Evolutionary conservation across 2,888 invertebrate genomes (phyloP), one percentile per base, ranked within the genome.

Genomic region (Drosophila ezoana): DNA sequence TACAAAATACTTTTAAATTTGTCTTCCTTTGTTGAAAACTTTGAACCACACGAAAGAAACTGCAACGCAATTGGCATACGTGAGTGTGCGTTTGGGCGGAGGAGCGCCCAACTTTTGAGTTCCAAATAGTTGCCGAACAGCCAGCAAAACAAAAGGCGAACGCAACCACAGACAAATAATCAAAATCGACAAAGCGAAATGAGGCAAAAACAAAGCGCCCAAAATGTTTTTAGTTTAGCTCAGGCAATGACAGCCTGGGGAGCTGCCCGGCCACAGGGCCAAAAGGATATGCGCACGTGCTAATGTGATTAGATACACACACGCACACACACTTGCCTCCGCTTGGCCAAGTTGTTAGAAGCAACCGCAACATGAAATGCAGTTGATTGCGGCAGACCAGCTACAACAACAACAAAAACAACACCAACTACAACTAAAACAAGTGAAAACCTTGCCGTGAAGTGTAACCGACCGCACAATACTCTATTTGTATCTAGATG

Each of bases 341-440:
- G 53, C 45, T 44, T 73, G 58, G 78, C 69, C 56, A 70, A 85
- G 77, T 80, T 73, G 72, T 70, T 66, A 45, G 62, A 60, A 64
- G 59, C 66, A 85, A 82, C 89, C 88, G 62, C 89, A 89, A 86
- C 86, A 89, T 89, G 89, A 71, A 88, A 86, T 86, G 89, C 86
- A 87, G 83, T 89, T 86, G 89, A 86, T 89, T 86, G 86, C 86
- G 88, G 86, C 83, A 56, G 73, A 66, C 76, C 76, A 73, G 38
- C 72, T 32, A 23, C 44, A 58, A 18, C 32, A 59, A 38, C 65
- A 40, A 11, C 32, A 28, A 41, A 57, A 59, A 28, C 23, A 56
- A 18, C 56, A 38, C n/a, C 45, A 57, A 59, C 65, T 58, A 49
- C 38, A 49, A 53, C 35, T 41, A 33, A 9, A 38, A 3, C 41